Percentiles rank a stretch among this genome's conserved stretches.
phyloP scores from a whole-genome alignment of 1,140 invertebrate species.

The Drosophila albomicans region DNA sequence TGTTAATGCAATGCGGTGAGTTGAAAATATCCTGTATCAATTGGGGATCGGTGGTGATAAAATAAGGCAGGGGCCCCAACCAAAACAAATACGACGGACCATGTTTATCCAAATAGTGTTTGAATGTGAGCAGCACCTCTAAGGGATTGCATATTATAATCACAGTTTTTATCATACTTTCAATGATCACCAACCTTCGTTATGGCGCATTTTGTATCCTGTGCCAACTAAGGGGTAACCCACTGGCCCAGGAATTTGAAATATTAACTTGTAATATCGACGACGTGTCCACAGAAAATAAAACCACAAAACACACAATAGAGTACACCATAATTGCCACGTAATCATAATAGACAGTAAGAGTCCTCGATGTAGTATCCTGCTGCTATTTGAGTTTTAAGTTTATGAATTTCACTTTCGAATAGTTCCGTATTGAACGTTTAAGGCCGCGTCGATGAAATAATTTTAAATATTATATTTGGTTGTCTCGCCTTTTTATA shows the following conservation, averaged over 20 bases:
- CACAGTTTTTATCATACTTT: background rate
- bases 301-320: slow-evolving; percentile 65
- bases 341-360: slow-evolving; percentile 50
- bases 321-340: slow-evolving; percentile 57
- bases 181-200: slow-evolving; percentile 62
- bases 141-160: slow-evolving; percentile 11
- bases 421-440: slow-evolving; percentile 23
- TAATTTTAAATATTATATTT: slow-evolving; percentile 52
- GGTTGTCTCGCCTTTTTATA: slow-evolving; percentile 60
- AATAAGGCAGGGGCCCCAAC: slow-evolving; percentile 74
- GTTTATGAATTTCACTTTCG: background rate
- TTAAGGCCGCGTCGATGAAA: slow-evolving; percentile 37
- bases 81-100: slow-evolving; percentile 66
- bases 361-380: background rate
- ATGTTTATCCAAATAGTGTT: slow-evolving; percentile 53
- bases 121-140: slow-evolving; percentile 69
- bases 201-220: slow-evolving; percentile 55
- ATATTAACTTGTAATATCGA: slow-evolving; percentile 65
- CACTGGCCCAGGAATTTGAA: slow-evolving; percentile 72
- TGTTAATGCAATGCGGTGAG: slow-evolving; percentile 75
- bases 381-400: background rate
- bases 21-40: slow-evolving; percentile 74
- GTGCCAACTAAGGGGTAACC: slow-evolving; percentile 78
- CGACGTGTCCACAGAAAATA: slow-evolving; percentile 77
- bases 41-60: slow-evolving; percentile 72